These are phyloP conservation scores for Neosalanx taihuensis DNA, from an alignment of 2,797 vertebrate genomes.

Conservation along the genomic window DNA sequence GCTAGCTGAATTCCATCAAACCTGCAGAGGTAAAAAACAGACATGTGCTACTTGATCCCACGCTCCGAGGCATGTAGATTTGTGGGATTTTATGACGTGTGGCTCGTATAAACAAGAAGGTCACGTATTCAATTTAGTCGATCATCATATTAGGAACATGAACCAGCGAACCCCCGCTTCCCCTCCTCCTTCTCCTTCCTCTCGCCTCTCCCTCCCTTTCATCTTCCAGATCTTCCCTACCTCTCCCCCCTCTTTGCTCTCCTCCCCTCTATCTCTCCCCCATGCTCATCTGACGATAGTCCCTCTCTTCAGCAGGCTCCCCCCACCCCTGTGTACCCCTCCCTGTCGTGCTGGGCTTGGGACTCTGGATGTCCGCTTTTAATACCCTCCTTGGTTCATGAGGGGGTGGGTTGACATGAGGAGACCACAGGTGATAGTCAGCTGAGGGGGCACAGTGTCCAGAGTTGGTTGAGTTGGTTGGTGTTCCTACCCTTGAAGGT, in stretches of 20 bases:
- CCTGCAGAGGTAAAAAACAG: constrained; percentile 27
- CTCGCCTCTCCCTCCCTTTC: not conserved
- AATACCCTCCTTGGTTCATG: constrained; percentile 6
- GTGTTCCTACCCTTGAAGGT: too few species aligned
- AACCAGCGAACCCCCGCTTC: constrained; percentile 14
- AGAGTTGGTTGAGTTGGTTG: not conserved
- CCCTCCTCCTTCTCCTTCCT: not conserved
- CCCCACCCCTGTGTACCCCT: constrained; percentile 10
- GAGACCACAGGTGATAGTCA: constrained; percentile 28
- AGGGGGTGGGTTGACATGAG: not conserved
- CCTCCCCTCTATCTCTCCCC: not conserved
- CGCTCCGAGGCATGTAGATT: constrained; percentile 20
- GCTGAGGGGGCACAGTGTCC: not conserved
- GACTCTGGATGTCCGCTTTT: constrained; percentile 37
- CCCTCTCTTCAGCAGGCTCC: not conserved
- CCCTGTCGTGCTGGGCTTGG: constrained; percentile 36
- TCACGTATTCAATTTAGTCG: constrained; percentile 45
- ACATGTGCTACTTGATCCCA: constrained; percentile 36
- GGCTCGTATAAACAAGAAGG: constrained; percentile 47
- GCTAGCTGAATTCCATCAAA: constrained; percentile 28
- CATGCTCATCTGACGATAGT: too few species aligned
- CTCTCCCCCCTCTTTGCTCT: not conserved
- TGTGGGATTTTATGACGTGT: constrained; percentile 33
- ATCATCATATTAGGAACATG: constrained; percentile 23
- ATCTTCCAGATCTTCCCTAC: not conserved